Conservation (phyloP, 1,140 invertebrate genomes). For the Antheraea mylitta region DNA sequence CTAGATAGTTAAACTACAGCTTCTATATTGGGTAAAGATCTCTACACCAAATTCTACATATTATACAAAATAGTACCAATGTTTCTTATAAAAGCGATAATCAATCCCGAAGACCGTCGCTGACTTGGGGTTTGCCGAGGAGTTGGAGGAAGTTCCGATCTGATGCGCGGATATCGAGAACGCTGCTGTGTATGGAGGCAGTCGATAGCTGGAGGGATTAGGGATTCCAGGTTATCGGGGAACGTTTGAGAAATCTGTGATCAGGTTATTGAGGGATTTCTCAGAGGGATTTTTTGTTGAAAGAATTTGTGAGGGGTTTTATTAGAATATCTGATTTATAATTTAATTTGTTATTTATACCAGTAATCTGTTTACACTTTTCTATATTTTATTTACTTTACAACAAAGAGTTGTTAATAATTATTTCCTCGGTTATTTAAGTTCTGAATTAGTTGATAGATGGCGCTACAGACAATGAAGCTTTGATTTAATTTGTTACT, state of each 20-base stretch:
- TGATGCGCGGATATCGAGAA: slow-evolving; percentile 37
- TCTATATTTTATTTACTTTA: no score
- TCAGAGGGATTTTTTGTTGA: neutral
- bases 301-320: no score
- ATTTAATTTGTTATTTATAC: no score
- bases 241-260: neutral
- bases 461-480: no score
- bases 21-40: no score
- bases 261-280: neutral
- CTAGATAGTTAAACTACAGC: no score
- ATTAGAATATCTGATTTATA: neutral
- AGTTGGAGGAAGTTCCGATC: slow-evolving; percentile 43
- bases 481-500: no score
- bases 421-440: no score
- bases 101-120: slow-evolving; percentile 29
- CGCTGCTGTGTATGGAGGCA: slow-evolving; percentile 30
- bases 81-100: neutral
- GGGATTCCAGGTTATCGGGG: neutral
- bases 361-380: no score
- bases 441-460: no score
- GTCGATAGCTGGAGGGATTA: slow-evolving; percentile 9
- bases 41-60: neutral
- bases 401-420: no score
- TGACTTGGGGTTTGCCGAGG: slow-evolving; percentile 30
- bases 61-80: neutral